These are phyloP conservation scores for Lampris megalopsis DNA, from an alignment of 2,113 vertebrate genomes.

Conservation along the genomic window DNA sequence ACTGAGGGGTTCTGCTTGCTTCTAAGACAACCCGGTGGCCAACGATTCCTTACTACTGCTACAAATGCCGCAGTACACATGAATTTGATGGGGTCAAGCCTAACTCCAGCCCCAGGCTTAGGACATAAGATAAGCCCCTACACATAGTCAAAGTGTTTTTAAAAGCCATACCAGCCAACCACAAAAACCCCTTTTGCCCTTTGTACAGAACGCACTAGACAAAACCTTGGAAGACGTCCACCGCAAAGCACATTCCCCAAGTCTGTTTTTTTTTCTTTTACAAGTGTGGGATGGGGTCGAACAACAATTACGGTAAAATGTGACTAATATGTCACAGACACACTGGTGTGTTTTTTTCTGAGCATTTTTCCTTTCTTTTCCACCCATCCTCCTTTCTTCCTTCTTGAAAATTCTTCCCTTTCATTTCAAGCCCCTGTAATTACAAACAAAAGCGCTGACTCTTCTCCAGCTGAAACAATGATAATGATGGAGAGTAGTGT, in stretches of 20 bases:
- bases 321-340: constrained; percentile 86
- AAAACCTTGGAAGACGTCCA: constrained; percentile 80
- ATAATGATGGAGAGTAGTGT: constrained; percentile 78
- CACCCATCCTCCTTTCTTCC: constrained; percentile 68
- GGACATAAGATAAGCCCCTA: constrained; percentile 67
- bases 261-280: constrained; percentile 73
- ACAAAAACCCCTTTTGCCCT: constrained; percentile 77
- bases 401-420: constrained; percentile 72
- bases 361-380: constrained; percentile 69
- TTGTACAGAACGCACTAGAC: constrained; percentile 78
- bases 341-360: constrained; percentile 71
- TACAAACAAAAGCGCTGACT: constrained; percentile 85
- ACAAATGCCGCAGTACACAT: constrained; percentile 69
- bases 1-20: constrained; percentile 64
- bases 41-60: constrained; percentile 67
- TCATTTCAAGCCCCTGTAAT: constrained; percentile 82
- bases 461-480: constrained; percentile 81
- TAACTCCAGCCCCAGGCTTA: constrained; percentile 70
- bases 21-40: constrained; percentile 61
- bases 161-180: constrained; percentile 76
- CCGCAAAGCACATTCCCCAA: constrained; percentile 76
- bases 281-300: constrained; percentile 82
- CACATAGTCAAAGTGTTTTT: constrained; percentile 72
- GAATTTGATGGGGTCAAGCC: constrained; percentile 76
- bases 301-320: constrained; percentile 87